Percentiles rank a stretch among this genome's conserved stretches.
phyloP scores from a whole-genome alignment of 2,888 invertebrate genomes.

The Clostera curtula region DNA sequence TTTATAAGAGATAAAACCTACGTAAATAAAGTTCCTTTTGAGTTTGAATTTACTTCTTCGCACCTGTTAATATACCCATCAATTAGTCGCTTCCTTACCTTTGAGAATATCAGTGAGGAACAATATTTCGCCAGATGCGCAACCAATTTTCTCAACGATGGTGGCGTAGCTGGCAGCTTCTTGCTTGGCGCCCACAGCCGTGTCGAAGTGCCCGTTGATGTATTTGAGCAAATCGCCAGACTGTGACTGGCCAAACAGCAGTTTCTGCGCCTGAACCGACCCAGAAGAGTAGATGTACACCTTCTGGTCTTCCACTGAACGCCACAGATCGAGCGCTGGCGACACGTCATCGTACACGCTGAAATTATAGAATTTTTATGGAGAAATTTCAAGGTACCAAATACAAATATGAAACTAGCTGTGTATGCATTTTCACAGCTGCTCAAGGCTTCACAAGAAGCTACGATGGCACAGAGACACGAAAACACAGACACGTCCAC shows the following conservation, averaged over 20 bases:
- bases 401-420: no score
- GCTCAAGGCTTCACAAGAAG: no score
- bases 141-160: constrained; percentile 81
- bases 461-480: no score
- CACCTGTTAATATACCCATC: not conserved
- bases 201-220: constrained; percentile 90
- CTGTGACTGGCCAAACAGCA: constrained; percentile 85
- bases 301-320: constrained; percentile 75
- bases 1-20: no score
- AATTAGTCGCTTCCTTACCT: constrained; percentile 68
- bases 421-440: no score
- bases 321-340: constrained; percentile 82
- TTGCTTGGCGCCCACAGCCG: constrained; percentile 87
- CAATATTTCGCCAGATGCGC: constrained; percentile 79
- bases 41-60: no score
- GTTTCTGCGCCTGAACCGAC: constrained; percentile 91
- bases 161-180: constrained; percentile 85
- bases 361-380: constrained; percentile 43
- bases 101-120: constrained; percentile 90
- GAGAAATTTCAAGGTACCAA: no score
- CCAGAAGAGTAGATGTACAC: constrained; percentile 95
- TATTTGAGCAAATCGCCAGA: constrained; percentile 84
- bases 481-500: no score
- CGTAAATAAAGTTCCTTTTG: no score
- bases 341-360: constrained; percentile 93